Evolutionary conservation across 1,140 invertebrate genomes (phyloP).

Genomic region (Drosophila pallidifrons): DNA sequence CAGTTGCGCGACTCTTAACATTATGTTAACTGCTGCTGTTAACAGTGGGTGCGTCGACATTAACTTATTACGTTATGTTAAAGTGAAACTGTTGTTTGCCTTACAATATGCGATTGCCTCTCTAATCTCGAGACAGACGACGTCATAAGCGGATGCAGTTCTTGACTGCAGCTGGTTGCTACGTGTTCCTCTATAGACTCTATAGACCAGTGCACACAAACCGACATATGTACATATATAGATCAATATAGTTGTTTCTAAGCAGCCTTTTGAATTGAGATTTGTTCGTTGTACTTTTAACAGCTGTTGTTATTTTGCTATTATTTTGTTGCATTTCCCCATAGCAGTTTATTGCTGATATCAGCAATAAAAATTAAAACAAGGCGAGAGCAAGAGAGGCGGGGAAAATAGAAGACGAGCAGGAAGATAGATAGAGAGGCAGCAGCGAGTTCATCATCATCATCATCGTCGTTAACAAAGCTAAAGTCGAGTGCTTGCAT

Average conservation of each 20-base stretch:
- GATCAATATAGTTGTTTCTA: constrained; percentile 39
- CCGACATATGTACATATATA: background rate
- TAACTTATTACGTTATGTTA: background rate
- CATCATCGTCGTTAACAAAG: constrained; percentile 5
- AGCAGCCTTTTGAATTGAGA: background rate
- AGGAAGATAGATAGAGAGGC: background rate
- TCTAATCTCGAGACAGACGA: constrained; percentile 12
- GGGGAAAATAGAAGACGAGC: no score
- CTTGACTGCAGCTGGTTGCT: constrained; percentile 31
- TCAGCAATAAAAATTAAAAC: constrained; percentile 33
- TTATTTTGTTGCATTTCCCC: constrained; percentile 47
- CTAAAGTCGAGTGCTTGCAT: constrained; percentile 42
- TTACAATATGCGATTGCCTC: background rate
- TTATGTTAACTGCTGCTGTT: background rate
- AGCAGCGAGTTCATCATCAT: constrained; percentile 33
- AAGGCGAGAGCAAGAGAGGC: background rate
- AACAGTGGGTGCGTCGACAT: background rate
- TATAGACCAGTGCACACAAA: background rate
- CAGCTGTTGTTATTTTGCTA: constrained; percentile 32
- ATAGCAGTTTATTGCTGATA: constrained; percentile 42
- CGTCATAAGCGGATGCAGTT: constrained; percentile 52
- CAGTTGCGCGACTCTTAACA: background rate
- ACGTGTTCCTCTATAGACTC: constrained; percentile 11
- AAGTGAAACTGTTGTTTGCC: background rate
- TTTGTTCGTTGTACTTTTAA: constrained; percentile 43